Base-by-base conservation (phyloP, 2,113 vertebrate species). In the Eptatretus burgeri region DNA sequence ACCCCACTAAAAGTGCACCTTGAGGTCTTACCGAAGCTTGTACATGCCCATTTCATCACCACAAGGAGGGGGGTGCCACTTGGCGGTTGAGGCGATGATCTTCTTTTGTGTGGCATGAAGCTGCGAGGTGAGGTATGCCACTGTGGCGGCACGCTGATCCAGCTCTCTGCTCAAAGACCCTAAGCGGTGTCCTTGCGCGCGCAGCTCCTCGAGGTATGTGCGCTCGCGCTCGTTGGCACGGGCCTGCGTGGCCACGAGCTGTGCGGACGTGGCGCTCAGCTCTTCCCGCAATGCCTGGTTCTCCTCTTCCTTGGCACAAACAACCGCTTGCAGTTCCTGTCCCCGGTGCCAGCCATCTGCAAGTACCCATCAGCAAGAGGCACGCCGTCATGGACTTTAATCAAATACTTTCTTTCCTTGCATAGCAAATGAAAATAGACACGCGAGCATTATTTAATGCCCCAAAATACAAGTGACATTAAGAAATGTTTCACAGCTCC, bases 131-230 rank as follows among this genome's bases (percentile, higher is more conserved):
- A 98, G 81, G 71, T 93, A 95, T 1, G 89, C 85, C 2, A 94
- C 82, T 13, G 91, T 86, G 78, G 82, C 75, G 1, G 87, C 86
- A 41, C 87, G 75, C 78, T 95, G 91, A 76, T 98, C 91, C 68
- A 98, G 76, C 76, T 98, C 91, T 1, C 80, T 76, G 0, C 83
- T 87, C 73, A 98, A 69, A 75, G 89, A 73, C 3, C 76, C 81
- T 68, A 98, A 74, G 73, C 81, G 82, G 73, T 95, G 91, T 76
- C 89, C 93, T 76, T 93, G 91, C 69, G 80, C 76, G 74, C 94
- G 95, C 8, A 98, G 75, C 78, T 98, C 87, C 70, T 98, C 91
- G 72, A 98, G 73, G 68, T 98, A 98, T 72, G 85, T 86, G 74
- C 76, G 81, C 72, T 98, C 89, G 10, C 89, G 71, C 73, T 95